Evolutionary conservation across 2,113 vertebrate genomes (phyloP), one percentile per base, ranked within the genome.

Genomic region (Gallinago undulata): DNA sequence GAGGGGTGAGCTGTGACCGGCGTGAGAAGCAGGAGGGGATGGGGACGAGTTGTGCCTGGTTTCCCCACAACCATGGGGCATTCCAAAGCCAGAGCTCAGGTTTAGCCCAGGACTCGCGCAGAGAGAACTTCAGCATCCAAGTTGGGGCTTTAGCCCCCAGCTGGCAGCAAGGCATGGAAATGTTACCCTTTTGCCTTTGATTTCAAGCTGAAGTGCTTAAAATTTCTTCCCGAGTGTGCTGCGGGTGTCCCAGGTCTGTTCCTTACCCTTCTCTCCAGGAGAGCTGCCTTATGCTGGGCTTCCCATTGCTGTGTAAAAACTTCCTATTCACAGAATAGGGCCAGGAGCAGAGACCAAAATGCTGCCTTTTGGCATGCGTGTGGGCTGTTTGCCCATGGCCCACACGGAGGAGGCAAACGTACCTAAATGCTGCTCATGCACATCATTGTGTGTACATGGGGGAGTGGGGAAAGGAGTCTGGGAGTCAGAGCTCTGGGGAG

Each of bases 1-100:
- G 63, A 51, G 4, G 13, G 14, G 3, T 17, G 41, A 81, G 41
- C 10, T 76, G 51, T 48, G 39, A 21, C 59, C 4, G 1, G 5
- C 2, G 3, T 30, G 72, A 19, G 55, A 73, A 60, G 10, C 9
- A 33, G 27, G 37, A 74, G 27, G 19, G 18, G 11, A 33, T 16
- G n/a, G 23, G 37, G 74, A 8, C 1, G 2, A 37, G 0, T 2
- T 70, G 16, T 51, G 28, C 19, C 19, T 17, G 19, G 7, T 18
- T n/a, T 77, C 27, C 2, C 3, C 50, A 9, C 37, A 82, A 0
- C 9, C 18, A 6, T 1, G 4, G 1, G 0, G 4, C 0, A 1
- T 37, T 48, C 45, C 0, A 13, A 72, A 76, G 10, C 4, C 43
- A 79, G 66, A 85, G 35, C n/a, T 72, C 6, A 6, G 21, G 35